Conservation (phyloP, 30 jellyfish, hydroid and myxozoan species). For the Aurelia aurita complex sp. Pacific region DNA sequence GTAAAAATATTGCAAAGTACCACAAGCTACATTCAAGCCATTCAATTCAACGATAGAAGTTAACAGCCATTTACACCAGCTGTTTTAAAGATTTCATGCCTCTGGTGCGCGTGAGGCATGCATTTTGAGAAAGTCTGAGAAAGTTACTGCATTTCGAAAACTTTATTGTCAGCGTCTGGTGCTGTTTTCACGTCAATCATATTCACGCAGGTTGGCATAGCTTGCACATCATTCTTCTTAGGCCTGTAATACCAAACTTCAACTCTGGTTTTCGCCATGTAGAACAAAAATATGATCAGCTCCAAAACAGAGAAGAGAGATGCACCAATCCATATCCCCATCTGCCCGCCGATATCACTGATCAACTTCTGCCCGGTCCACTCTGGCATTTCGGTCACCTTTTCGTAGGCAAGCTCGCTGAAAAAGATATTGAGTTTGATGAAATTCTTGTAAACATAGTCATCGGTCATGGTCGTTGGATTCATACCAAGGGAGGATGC, state of each 20-base stretch:
- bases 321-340: constrained; percentile 77
- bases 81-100: no score
- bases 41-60: no score
- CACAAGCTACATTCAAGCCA: no score
- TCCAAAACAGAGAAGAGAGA: constrained; percentile 61
- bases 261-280: constrained; percentile 28
- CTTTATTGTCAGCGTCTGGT: no score
- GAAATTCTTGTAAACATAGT: constrained; percentile 43
- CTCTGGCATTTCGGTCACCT: constrained; percentile 55
- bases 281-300: constrained; percentile 50
- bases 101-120: no score
- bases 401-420: constrained; percentile 62
- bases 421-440: constrained; percentile 53
- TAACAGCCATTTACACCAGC: no score
- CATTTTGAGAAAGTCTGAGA: no score
- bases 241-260: neutral
- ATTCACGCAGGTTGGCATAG: neutral
- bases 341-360: constrained; percentile 71
- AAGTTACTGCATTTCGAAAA: no score
- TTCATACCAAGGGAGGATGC: constrained; percentile 62
- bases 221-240: constrained; percentile 6
- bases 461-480: constrained; percentile 54
- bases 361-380: constrained; percentile 65
- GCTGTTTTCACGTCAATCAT: no score
- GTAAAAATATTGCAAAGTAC: no score